Base-by-base conservation (phyloP, 2,888 invertebrate species). In the Ligdia adustata region DNA sequence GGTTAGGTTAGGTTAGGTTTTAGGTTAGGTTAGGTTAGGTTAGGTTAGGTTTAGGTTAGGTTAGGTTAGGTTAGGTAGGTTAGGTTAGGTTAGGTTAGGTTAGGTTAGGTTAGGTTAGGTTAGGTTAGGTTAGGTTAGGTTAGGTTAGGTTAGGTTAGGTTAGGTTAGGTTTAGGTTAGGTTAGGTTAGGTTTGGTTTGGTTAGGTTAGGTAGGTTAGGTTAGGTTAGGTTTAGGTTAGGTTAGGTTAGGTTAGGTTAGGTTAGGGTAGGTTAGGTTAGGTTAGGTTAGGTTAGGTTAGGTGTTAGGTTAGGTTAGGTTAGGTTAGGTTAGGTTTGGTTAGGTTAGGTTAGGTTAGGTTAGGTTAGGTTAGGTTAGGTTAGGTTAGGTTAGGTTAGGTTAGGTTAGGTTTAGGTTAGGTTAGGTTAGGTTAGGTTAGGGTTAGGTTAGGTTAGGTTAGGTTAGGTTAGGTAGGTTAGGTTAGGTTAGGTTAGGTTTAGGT, bases 401-500 rank as follows among this genome's bases (percentile, higher is more conserved):
- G 51, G 51, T 51, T 52, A 52, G 53, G 39, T 43, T 43, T 48
- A 34, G 31, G 49, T 45, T 49, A 49, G 45, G 45, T 46, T 42
- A 46, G 42, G 46, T 3, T 16, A 4, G 5, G 16, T 3, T 20
- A 46, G 42, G 49, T 51, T 51, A 51, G 44, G 55, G 41, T 51
- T 51, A 51, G 55, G 55, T 55, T 48, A 51, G 55, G 51, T 55
- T 47, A 51, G 55, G 51, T 51, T 45, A 51, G 54, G 49, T 54
- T 46, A 49, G 41, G 50, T 54, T 47, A 50, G 54, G 50, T 50
- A 50, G 54, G 54, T 54, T 54, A 16, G 46, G 54, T 50, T 55
- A 52, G 47, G 55, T 52, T 55, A 50, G 52, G 55, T 52, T 56
- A 52, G 52, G 55, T 52, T 56, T 56, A 52, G 55, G 55, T 56